Evolutionary conservation across 2,113 vertebrate genomes (phyloP), one percentile per base, ranked within the genome.

Genomic region (Ciconia maguari): DNA sequence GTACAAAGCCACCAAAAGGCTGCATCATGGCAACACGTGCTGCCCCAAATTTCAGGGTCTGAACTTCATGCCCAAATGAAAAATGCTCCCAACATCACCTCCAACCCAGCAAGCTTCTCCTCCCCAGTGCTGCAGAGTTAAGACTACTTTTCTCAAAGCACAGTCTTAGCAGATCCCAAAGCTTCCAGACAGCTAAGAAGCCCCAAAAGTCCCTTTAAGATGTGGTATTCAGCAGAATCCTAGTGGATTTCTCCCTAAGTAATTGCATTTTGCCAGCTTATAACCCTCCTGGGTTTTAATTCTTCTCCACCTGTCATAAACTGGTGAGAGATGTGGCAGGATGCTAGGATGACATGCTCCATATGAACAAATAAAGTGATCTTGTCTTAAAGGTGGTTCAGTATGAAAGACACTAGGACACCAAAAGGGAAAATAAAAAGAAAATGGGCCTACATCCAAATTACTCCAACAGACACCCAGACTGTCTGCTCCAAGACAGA

Each of bases 141-240:
- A 68, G 74, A 3, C 36, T 70, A 2, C 61, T 87, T 72, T 76
- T 76, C 74, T 65, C 69, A 78, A 87, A 94, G 89, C 42, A 16
- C 21, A 22, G 44, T 10, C 82, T 95, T 80, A 91, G 46, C 41
- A 52, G 87, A 82, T 90, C 57, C 27, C 70, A 91, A 80, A 91
- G 79, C 86, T 92, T 77, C 89, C 89, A 94, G 87, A 68, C 93
- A 72, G 87, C 57, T 96, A 79, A 97, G 74, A 64, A 79, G 66
- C 21, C 44, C 64, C 83, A 8, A 10, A 82, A 96, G 81, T 49
- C 87, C 62, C 42, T 64, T 26, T 90, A 94, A 96, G 90, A 83
- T 19, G 6, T 7, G 48, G 49, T 49, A 76, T 87, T 75, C 38
- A 20, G 42, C 38, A 51, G 55, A 91, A 95, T 87, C 90, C 70